A percentile compares a stretch with the other conserved stretches of the same genome.
phyloP scores from a whole-genome alignment of 2,113 vertebrate species.

The Cochlearius cochlearius region DNA sequence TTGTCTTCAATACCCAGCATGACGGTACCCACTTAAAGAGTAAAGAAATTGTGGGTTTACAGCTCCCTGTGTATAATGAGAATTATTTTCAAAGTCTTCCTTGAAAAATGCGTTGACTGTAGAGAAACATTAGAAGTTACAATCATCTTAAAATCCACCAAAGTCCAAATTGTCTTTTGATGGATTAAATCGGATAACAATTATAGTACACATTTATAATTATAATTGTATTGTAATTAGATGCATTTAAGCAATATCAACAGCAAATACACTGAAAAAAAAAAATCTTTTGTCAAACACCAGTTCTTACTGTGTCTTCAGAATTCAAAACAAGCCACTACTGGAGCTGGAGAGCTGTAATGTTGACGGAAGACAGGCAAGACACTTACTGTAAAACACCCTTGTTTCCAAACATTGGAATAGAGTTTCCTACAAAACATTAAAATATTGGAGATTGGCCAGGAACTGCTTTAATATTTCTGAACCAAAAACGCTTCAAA shows the following conservation, averaged over 20 bases:
- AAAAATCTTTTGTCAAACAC: neutral
- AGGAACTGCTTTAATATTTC: neutral
- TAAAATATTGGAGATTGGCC: neutral
- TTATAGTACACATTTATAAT: neutral
- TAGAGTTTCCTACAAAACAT: neutral
- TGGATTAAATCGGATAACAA: neutral
- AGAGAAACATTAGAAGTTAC: neutral
- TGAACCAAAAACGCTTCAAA: neutral
- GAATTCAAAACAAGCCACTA: neutral
- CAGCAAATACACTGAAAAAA: neutral
- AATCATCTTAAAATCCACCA: neutral
- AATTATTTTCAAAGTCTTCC: neutral
- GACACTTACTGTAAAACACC: neutral
- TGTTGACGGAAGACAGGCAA: neutral
- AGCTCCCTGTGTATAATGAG: neutral
- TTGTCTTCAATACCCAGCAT: neutral
- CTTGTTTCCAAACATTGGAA: neutral
- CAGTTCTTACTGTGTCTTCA: neutral
- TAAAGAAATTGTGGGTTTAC: neutral
- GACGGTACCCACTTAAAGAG: neutral
- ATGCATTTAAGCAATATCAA: neutral
- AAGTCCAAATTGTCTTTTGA: neutral
- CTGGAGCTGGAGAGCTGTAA: neutral
- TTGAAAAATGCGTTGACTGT: neutral
- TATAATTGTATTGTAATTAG: neutral